These are phyloP conservation scores for Crotalus adamanteus DNA, from an alignment of 2,797 vertebrate species.

Conservation along the genomic window DNA sequence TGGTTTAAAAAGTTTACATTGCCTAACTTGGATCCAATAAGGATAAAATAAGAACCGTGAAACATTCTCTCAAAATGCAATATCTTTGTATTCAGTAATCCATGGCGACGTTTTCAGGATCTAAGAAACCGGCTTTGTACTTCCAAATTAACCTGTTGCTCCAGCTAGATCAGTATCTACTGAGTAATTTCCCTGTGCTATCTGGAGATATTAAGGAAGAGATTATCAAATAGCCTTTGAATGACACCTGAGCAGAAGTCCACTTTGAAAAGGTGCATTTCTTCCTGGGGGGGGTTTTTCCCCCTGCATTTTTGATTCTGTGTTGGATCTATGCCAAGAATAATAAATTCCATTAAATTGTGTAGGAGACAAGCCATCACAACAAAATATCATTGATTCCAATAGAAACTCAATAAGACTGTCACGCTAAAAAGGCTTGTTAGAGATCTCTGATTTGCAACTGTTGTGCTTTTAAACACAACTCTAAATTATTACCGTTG, in stretches of 20 bases:
- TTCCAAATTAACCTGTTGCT: not conserved
- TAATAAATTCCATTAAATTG: not conserved
- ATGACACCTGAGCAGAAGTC: not conserved
- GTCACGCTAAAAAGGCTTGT: not conserved
- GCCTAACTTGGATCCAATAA: conserved; percentile 33
- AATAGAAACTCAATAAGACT: not conserved
- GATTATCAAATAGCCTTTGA: not conserved
- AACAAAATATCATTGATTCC: not conserved
- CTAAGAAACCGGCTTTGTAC: not conserved
- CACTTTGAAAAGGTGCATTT: not conserved
- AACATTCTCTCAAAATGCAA: conserved; percentile 32
- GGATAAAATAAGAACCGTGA: conserved; percentile 54
- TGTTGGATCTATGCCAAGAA: not conserved
- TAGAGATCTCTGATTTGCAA: not conserved
- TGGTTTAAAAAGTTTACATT: conserved; percentile 48
- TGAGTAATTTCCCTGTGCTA: not conserved
- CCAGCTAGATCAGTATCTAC: not conserved
- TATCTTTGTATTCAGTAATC: not conserved
- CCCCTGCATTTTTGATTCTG: not conserved
- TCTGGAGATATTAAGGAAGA: not conserved
- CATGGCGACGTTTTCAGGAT: not conserved
- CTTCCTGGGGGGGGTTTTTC: not conserved
- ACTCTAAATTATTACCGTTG: not conserved
- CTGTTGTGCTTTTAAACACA: not conserved
- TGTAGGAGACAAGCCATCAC: not conserved